Percentiles rank a stretch among this genome's conserved stretches.
phyloP scores from a whole-genome alignment of 2,888 invertebrate species.

The Seira ritae region DNA sequence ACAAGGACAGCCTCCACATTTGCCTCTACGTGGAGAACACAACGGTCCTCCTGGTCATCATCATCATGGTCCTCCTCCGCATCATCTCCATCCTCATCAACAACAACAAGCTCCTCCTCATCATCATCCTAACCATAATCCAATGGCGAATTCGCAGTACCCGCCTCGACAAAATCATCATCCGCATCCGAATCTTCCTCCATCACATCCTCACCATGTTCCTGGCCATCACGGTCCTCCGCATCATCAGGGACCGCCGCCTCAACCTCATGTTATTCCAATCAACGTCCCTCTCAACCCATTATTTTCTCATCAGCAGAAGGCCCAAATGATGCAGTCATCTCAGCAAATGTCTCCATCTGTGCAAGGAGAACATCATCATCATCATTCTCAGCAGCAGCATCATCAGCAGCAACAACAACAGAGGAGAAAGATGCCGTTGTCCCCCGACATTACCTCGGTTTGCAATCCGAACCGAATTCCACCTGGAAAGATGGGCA shows the following conservation, averaged over 20 bases:
- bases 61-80: slow-evolving; percentile 72
- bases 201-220: slow-evolving; percentile 73
- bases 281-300: slow-evolving; percentile 55
- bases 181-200: slow-evolving; percentile 67
- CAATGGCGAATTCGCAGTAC: slow-evolving; percentile 75
- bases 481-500: slow-evolving; percentile 33
- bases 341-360: slow-evolving; percentile 44
- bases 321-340: slow-evolving; percentile 42
- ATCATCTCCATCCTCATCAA: not conserved
- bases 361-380: not conserved
- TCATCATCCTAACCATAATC: slow-evolving; percentile 74
- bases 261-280: slow-evolving; percentile 44
- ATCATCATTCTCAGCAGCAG: not conserved
- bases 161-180: slow-evolving; percentile 74
- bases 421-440: slow-evolving; percentile 68
- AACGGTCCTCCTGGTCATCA: slow-evolving; percentile 75
- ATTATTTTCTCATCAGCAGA: slow-evolving; percentile 40
- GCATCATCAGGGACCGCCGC: slow-evolving; percentile 75
- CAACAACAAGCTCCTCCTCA: not conserved
- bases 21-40: slow-evolving; percentile 12
- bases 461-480: slow-evolving; percentile 10
- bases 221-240: slow-evolving; percentile 66
- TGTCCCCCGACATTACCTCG: slow-evolving; percentile 69
- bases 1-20: slow-evolving; percentile 3
- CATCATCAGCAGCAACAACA: too few species aligned